phyloP scores from a whole-genome alignment of 1,140 invertebrate species.

The Elysia chlorotica region DNA sequence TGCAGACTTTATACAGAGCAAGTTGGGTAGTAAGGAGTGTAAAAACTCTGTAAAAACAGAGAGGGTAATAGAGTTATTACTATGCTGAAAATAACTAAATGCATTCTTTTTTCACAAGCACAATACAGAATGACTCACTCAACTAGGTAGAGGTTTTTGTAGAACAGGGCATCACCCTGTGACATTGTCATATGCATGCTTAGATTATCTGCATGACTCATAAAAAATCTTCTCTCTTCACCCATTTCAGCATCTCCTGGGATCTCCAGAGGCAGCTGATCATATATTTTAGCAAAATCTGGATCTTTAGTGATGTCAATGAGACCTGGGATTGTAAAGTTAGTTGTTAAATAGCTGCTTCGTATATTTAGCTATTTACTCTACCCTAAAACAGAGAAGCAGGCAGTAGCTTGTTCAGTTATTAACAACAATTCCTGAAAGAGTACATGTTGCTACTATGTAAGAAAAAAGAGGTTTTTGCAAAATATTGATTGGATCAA shows the following conservation, averaged over 20 bases:
- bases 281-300: constrained; percentile 50
- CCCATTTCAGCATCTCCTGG: constrained; percentile 45
- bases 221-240: constrained; percentile 54
- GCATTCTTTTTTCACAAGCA: too few species aligned
- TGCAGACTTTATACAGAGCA: too few species aligned
- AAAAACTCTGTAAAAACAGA: not conserved
- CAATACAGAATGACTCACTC: constrained; percentile 33
- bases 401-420: not conserved
- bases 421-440: too few species aligned
- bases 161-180: constrained; percentile 42
- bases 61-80: not conserved
- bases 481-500: not conserved
- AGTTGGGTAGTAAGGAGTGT: not conserved
- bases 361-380: not conserved
- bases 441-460: not conserved
- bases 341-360: not conserved
- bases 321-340: too few species aligned
- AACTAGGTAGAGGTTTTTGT: constrained; percentile 56
- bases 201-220: constrained; percentile 53
- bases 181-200: constrained; percentile 54
- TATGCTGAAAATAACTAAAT: too few species aligned
- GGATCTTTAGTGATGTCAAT: constrained; percentile 56
- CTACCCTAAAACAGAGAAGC: not conserved
- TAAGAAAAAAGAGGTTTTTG: not conserved
- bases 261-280: constrained; percentile 40